These are phyloP conservation scores for Sebastes matsubarae DNA, from an alignment of 2,797 vertebrate species.

Conservation along the genomic window DNA sequence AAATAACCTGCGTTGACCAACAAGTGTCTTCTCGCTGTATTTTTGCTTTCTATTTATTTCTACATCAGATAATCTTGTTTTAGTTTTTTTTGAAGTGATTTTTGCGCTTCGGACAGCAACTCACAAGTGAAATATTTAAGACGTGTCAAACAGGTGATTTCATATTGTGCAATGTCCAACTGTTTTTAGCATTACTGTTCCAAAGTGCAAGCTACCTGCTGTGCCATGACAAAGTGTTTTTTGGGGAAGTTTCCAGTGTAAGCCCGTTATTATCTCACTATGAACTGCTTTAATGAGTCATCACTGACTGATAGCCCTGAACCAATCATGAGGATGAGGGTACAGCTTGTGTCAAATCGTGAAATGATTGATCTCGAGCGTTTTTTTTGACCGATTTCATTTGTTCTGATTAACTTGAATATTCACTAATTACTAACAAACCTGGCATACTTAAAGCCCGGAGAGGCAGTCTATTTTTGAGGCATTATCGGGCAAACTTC, in stretches of 20 bases:
- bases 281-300: background rate
- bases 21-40: conserved; percentile 47
- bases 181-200: conserved; percentile 54
- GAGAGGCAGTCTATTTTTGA: too few relatives aligned
- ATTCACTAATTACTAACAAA: conserved; percentile 33
- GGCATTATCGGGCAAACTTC: too few relatives aligned
- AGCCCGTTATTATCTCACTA: background rate
- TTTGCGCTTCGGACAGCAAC: conserved; percentile 16
- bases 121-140: conserved; percentile 45
- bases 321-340: background rate
- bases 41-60: conserved; percentile 60
- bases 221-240: conserved; percentile 72
- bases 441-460: background rate
- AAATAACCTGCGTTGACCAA: conserved; percentile 30
- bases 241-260: background rate
- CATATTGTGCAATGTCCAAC: conserved; percentile 65
- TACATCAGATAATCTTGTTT: background rate
- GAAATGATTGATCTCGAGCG: background rate
- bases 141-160: conserved; percentile 75
- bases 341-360: background rate
- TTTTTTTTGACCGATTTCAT: background rate
- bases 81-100: background rate
- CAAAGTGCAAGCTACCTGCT: conserved; percentile 77
- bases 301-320: background rate
- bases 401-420: conserved; percentile 25